These are phyloP conservation scores for Strongylocentrotus purpuratus DNA, from an alignment of 35 echinoderm and acorn worm genomes.

Conservation along the genomic window DNA sequence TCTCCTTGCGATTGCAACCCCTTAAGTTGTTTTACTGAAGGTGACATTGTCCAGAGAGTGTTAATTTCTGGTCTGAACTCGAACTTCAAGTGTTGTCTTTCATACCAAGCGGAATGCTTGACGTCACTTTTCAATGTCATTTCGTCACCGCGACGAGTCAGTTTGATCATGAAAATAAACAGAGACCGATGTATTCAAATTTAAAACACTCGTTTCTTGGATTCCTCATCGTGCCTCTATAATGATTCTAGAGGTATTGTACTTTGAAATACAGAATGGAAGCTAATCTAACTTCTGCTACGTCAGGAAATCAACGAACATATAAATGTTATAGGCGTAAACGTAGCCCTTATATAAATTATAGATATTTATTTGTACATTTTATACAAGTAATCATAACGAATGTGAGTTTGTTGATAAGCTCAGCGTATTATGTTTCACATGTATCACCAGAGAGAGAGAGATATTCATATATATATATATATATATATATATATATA, in stretches of 20 bases:
- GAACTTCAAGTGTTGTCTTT: slow-evolving; percentile 12
- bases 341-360: no score
- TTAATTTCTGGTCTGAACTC: not conserved
- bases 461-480: no score
- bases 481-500: no score
- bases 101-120: not conserved
- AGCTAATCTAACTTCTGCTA: not conserved
- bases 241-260: not conserved
- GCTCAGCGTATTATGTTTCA: no score
- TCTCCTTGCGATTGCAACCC: not conserved
- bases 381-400: no score
- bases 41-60: slow-evolving; percentile 1
- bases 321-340: no score
- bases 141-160: not conserved
- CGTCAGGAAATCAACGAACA: no score
- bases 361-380: no score
- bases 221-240: not conserved
- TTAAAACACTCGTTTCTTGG: not conserved
- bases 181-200: not conserved
- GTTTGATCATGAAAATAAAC: slow-evolving; percentile 10
- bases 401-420: no score
- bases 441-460: no score
- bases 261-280: not conserved
- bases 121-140: slow-evolving; percentile 17
- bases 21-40: not conserved